Evolutionary conservation across 2,888 invertebrate genomes (phyloP).

Genomic region (Lingula anatina): DNA sequence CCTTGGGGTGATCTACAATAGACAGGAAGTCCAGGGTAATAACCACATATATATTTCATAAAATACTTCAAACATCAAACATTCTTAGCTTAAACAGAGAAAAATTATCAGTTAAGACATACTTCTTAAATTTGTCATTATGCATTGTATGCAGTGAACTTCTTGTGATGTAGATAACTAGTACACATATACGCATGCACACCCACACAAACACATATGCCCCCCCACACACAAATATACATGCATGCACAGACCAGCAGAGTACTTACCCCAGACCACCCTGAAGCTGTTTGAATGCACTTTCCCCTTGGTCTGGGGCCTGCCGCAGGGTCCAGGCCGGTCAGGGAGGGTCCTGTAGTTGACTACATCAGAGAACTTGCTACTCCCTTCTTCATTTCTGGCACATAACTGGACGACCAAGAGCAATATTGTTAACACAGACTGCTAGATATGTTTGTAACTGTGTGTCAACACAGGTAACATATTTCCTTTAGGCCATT

Average conservation of each 20-base stretch:
- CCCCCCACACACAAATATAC: too few species aligned
- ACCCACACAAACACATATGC: too few species aligned
- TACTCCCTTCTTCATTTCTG: slow-evolving; percentile 77
- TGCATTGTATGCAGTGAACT: too few species aligned
- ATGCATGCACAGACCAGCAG: background rate
- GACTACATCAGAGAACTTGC: slow-evolving; percentile 75
- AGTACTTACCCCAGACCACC: slow-evolving; percentile 65
- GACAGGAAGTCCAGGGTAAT: background rate
- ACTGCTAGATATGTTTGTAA: background rate
- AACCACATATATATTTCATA: too few species aligned
- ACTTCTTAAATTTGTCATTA: too few species aligned
- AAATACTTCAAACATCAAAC: too few species aligned
- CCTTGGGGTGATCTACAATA: slow-evolving; percentile 58
- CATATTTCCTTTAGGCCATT: too few species aligned
- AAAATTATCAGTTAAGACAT: too few species aligned
- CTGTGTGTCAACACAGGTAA: too few species aligned
- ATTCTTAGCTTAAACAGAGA: too few species aligned
- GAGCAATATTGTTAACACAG: slow-evolving; percentile 1
- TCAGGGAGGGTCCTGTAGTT: slow-evolving; percentile 74
- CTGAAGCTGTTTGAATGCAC: slow-evolving; percentile 75
- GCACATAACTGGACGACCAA: slow-evolving; percentile 67
- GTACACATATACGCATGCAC: too few species aligned
- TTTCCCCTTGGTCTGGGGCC: slow-evolving; percentile 75
- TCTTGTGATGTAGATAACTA: too few species aligned
- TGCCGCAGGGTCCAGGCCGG: slow-evolving; percentile 70